Base-by-base conservation (phyloP, 1,140 invertebrate genomes). In the Drosophila saltans region DNA sequence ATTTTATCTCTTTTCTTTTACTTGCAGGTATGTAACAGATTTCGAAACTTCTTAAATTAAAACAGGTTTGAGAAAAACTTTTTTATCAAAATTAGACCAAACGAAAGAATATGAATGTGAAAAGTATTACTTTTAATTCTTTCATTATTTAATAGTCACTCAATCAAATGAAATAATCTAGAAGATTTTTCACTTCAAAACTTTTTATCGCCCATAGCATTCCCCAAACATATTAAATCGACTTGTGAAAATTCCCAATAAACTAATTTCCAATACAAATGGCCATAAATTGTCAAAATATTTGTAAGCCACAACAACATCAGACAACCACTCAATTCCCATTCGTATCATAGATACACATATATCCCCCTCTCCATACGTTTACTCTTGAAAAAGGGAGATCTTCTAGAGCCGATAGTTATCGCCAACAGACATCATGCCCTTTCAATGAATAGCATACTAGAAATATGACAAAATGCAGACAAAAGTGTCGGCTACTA, bases 401-500 rank as follows among this genome's bases (percentile, higher is more conserved):
- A 56, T 64, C 66, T 58, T 61, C 60, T 69, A 43, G 21, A 52
- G 58, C 30, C 26, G 69, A 85, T 78, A 69, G 41, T 78, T 82
- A 79, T 86, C 69, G 58, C 62, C 66, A 73, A 69, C 69, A 80
- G 81, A 80, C 73, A 66, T 65, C 67, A 45, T 39, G 61, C 59
- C n/a, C 43, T 39, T 30, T 36, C 41, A 75, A 69, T 71, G 82
- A 81, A 81, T 65, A 80, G 63, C 64, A 55, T 60, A 76, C 69
- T 71, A 70, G 66, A 68, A 60, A 76, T 82, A 75, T 78, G 71
- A 81, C 83, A 78, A 81, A 86, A 73, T 66, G 69, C 57, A 68
- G 71, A 85, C 81, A 81, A 86, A 78, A 85, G 70, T 75, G 78
- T 71, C 75, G 75, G 66, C 75, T 80, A 78, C 79, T 86, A 81